Conservation (phyloP, 2,113 vertebrate species). For the Catharus minimus region DNA sequence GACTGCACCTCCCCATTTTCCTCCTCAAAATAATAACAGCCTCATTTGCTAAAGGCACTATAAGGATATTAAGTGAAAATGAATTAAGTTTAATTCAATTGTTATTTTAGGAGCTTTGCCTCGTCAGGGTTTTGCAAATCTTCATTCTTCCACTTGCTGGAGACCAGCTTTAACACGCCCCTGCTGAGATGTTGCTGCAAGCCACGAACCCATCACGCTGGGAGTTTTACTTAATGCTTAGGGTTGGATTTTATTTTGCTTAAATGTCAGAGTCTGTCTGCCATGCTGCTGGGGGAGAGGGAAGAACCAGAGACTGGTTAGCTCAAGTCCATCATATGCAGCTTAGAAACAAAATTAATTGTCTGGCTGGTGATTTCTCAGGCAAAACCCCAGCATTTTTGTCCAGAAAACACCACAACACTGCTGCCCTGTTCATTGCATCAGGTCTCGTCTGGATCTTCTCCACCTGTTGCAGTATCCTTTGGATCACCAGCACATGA, state of each 20-base stretch:
- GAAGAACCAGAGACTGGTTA: not conserved
- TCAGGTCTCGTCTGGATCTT: not conserved
- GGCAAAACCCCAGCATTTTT: not conserved
- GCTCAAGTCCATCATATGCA: not conserved
- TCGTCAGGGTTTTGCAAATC: constrained; percentile 55
- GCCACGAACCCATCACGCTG: constrained; percentile 47
- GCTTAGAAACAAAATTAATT: not conserved
- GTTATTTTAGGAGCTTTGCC: constrained; percentile 68
- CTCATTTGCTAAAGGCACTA: constrained; percentile 60
- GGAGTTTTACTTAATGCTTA: constrained; percentile 72
- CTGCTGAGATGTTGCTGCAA: constrained; percentile 68
- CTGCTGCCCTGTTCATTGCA: not conserved
- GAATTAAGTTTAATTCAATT: constrained; percentile 70
- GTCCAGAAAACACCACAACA: not conserved
- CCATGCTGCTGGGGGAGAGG: not conserved
- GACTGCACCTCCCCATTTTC: constrained; percentile 16
- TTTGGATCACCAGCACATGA: not conserved
- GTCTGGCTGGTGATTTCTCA: not conserved
- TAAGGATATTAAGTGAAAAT: constrained; percentile 68
- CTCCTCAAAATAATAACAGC: constrained; percentile 58
- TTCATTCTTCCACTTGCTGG: constrained; percentile 58
- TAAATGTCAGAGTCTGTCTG: constrained; percentile 41
- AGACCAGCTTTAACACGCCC: constrained; percentile 63
- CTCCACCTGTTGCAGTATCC: fast-evolving
- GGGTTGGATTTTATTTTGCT: constrained; percentile 52